Evolutionary conservation across 2,797 vertebrate genomes (phyloP), one percentile per base, ranked within the genome.

Genomic region (Bradypus variegatus): DNA sequence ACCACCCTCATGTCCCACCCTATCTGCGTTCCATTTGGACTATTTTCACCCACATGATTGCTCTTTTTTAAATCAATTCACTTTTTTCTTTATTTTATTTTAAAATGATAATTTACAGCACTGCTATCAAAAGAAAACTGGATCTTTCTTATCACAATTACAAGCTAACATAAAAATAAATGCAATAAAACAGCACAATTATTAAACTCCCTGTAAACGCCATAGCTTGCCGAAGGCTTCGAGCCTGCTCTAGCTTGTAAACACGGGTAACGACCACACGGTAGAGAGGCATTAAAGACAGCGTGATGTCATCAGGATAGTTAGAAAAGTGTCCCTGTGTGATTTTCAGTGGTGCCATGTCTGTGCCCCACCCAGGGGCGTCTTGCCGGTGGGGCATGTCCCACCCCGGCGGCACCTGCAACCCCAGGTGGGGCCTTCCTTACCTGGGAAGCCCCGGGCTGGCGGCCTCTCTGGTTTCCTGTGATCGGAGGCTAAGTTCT

Each of bases 301-400:
- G 67, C 12, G 45, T 5, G 21, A 83, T 0, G 1, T 16, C 3
- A 1, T 36, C 7, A 2, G 83, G 38, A 12, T 29, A 5, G n/a
- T 31, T 10, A 33, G 55, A 36, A 23, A 9, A 19, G 36, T 55
- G 1, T n/a, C 6, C 1, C 60, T 18, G 4, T 11, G 48, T 27
- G 48, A 10, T 36, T 86, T 25, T 33, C 27, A 33, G 31, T 3
- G 15, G 38, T 29, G 27, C n/a, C 67, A 70, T n/a, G 4, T 36
- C n/a, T 36, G 67, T 11, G 48, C 29, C 14, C 23, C 50, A 36
- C 27, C 12, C 55, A 29, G 2, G 5, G 25, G 36, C 31, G 0
- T 33, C 50, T 65, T 60, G 5, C 1, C 3, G 41, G 23, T 16
- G 48, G 31, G 31, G 5, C 33, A 25, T 2, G 67, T 3, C 55